Evolutionary conservation across 2,797 vertebrate genomes (phyloP).

Genomic region (Valencia hispanica): DNA sequence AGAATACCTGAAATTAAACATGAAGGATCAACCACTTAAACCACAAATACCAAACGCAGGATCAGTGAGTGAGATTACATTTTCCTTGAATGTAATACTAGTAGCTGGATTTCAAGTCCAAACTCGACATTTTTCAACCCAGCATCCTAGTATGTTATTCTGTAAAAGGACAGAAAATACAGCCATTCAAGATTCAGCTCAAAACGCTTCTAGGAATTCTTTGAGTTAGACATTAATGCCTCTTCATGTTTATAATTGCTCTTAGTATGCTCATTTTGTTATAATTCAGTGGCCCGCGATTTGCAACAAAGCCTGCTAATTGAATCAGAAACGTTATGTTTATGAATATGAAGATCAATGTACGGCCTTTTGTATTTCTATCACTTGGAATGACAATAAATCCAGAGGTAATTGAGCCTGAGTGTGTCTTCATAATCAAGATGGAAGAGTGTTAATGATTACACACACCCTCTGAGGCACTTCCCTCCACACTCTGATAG

Average conservation of each 20-base stretch:
- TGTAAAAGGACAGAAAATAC: no score
- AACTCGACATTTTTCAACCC: no score
- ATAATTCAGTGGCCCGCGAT: conserved; percentile 4
- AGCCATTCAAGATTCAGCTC: not conserved
- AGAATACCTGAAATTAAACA: no score
- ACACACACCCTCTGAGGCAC: conserved; percentile 38
- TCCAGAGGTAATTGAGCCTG: conserved; percentile 41
- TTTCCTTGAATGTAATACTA: no score
- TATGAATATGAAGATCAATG: conserved; percentile 36
- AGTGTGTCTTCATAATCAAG: conserved; percentile 20
- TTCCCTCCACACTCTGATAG: conserved; percentile 14
- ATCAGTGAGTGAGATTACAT: no score
- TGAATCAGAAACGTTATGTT: conserved; percentile 29
- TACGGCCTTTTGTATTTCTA: conserved; percentile 19
- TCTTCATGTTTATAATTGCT: not conserved
- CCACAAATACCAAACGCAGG: no score
- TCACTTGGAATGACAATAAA: conserved; percentile 35
- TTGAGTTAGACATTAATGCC: not conserved
- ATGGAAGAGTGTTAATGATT: conserved; percentile 49
- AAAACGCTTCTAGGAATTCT: not conserved
- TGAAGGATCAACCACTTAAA: no score
- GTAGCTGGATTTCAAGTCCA: no score
- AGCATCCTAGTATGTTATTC: no score
- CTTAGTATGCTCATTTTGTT: not conserved
- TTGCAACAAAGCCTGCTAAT: not conserved